These are phyloP conservation scores for Cavia aperea DNA, from an alignment of 2,113 vertebrate species.

Conservation along the genomic window DNA sequence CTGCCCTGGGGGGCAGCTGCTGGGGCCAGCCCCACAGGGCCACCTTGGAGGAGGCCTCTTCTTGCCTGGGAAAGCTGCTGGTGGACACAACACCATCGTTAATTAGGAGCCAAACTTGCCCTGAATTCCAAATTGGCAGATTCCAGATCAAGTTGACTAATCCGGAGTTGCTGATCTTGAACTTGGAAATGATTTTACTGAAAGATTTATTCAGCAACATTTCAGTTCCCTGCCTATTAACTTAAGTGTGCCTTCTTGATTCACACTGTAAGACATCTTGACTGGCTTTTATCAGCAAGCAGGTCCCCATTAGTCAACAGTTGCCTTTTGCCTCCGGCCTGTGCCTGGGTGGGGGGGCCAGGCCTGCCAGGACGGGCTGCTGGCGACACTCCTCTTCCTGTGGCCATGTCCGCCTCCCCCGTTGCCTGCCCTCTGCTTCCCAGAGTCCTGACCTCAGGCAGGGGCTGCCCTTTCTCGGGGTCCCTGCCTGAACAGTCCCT, in stretches of 20 bases:
- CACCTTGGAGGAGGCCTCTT: not conserved
- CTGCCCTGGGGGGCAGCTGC: not conserved
- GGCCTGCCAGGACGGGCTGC: not conserved
- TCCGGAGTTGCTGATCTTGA: not conserved
- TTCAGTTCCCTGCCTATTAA: constrained; percentile 17
- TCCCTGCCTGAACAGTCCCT: not conserved
- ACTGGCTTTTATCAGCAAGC: not conserved
- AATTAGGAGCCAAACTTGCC: not conserved
- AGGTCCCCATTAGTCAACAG: not conserved
- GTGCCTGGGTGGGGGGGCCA: not conserved
- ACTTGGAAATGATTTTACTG: constrained; percentile 5
- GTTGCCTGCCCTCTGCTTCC: not conserved
- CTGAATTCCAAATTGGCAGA: not conserved
- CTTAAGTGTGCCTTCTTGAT: not conserved
- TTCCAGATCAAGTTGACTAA: not conserved
- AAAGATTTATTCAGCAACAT: not conserved
- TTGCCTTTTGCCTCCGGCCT: not conserved
- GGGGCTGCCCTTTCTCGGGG: not conserved
- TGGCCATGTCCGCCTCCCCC: not conserved
- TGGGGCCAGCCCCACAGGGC: not conserved
- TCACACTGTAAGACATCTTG: not conserved
- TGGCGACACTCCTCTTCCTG: no score
- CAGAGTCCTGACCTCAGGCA: not conserved
- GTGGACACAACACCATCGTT: not conserved
- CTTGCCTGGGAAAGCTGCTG: not conserved